Conservation (phyloP, 2,113 vertebrate species). For the Phalacrocorax aristotelis region DNA sequence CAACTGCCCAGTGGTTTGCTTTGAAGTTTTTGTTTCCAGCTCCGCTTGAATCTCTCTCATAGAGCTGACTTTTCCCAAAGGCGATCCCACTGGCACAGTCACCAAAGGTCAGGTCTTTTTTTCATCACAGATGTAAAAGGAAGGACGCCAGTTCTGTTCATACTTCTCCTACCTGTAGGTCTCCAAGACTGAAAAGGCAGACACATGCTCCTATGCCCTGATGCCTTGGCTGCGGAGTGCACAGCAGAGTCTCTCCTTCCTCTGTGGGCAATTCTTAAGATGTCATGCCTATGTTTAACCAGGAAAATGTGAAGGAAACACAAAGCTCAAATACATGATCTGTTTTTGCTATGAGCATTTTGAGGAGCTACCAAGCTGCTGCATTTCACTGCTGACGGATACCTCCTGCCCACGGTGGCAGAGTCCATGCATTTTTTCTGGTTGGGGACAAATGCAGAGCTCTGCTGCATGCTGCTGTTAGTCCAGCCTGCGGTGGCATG, state of each 20-base stretch:
- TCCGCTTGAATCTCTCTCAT: not conserved
- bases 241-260: not conserved
- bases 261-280: fast-evolving
- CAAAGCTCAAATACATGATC: fast-evolving
- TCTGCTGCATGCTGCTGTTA: not conserved
- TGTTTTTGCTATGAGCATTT: not conserved
- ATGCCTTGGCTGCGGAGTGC: fast-evolving
- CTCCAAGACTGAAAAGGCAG: not conserved
- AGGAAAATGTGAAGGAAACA: not conserved
- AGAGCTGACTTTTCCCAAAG: not conserved
- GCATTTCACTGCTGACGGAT: not conserved
- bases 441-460: not conserved
- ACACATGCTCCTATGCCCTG: fast-evolving
- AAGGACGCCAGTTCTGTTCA: not conserved
- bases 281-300: fast-evolving
- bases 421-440: fast-evolving
- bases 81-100: fast-evolving
- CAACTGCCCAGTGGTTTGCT: not conserved
- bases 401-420: not conserved
- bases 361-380: not conserved
- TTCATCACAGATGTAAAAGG: not conserved
- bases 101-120: not conserved
- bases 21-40: not conserved
- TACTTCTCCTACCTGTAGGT: not conserved
- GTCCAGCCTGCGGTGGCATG: not conserved